These are phyloP conservation scores for Dilophus febrilis DNA, from an alignment of 2,888 invertebrate genomes.

Conservation along the genomic window DNA sequence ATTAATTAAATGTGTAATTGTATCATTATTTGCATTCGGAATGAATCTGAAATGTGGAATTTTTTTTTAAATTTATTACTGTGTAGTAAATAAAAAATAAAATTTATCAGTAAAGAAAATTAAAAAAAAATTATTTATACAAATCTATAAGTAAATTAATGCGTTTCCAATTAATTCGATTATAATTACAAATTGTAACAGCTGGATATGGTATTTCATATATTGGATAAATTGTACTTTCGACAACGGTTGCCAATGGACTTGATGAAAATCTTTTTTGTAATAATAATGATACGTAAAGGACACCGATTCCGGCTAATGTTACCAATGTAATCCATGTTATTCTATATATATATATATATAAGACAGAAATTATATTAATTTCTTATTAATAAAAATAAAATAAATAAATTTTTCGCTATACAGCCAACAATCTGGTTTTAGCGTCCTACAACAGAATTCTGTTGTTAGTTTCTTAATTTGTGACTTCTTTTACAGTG, in stretches of 20 bases:
- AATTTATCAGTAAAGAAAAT: not conserved
- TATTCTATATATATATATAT: not conserved
- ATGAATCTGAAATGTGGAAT: slow-evolving; percentile 14
- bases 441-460: too few species aligned
- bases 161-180: slow-evolving; percentile 24
- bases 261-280: slow-evolving; percentile 4
- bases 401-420: too few species aligned
- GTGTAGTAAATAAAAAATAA: not conserved
- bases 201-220: slow-evolving; percentile 24
- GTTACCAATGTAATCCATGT: slow-evolving; percentile 4
- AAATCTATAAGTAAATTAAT: slow-evolving; percentile 16
- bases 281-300: slow-evolving; percentile 4
- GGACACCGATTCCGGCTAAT: slow-evolving; percentile 2
- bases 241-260: slow-evolving; percentile 21
- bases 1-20: slow-evolving; percentile 14
- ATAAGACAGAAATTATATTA: too few species aligned
- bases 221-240: slow-evolving; percentile 25
- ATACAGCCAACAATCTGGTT: too few species aligned
- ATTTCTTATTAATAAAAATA: too few species aligned
- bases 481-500: too few species aligned
- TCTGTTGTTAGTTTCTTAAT: too few species aligned
- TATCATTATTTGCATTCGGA: slow-evolving; percentile 14
- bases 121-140: not conserved
- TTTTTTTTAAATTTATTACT: not conserved
- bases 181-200: slow-evolving; percentile 22